Evolutionary conservation across 2,888 invertebrate genomes (phyloP).

Genomic region (Pandemis heparana): DNA sequence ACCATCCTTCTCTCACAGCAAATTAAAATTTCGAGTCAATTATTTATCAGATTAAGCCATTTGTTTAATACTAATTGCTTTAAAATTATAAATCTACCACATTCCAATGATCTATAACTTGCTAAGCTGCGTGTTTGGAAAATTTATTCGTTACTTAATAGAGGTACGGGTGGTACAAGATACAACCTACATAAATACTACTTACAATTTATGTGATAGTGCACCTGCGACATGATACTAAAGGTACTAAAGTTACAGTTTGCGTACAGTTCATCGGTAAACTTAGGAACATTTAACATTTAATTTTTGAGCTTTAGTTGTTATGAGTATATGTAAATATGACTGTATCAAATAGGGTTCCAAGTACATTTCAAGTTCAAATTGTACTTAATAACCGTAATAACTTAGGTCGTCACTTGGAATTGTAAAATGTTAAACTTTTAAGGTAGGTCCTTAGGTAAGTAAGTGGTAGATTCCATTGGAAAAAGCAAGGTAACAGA

Average conservation of each 20-base stretch:
- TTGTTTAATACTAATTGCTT: conserved; percentile 37
- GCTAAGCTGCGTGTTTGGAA: conserved; percentile 36
- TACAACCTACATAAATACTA: conserved; percentile 43
- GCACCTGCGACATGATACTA: conserved; percentile 35
- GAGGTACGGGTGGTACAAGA: conserved; percentile 38
- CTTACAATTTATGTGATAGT: conserved; percentile 37
- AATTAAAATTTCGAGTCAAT: background rate
- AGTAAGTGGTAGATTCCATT: too few relatives aligned
- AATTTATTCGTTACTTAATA: conserved; percentile 42
- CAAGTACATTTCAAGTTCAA: too few relatives aligned
- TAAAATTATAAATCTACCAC: conserved; percentile 36
- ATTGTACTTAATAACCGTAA: too few relatives aligned
- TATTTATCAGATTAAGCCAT: conserved; percentile 30
- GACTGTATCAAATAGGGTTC: too few relatives aligned
- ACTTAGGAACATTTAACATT: background rate
- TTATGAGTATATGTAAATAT: background rate
- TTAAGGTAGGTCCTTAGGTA: too few relatives aligned
- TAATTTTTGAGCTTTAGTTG: background rate
- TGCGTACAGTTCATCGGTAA: conserved; percentile 14
- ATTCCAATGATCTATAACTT: conserved; percentile 41
- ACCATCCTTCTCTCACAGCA: background rate
- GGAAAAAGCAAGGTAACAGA: too few relatives aligned
- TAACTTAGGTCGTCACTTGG: too few relatives aligned
- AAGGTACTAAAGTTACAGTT: conserved; percentile 8
- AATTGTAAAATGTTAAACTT: too few relatives aligned